Evolutionary conservation across 1,140 invertebrate genomes (phyloP).

Genomic region (Diachasmimorpha longicaudata): DNA sequence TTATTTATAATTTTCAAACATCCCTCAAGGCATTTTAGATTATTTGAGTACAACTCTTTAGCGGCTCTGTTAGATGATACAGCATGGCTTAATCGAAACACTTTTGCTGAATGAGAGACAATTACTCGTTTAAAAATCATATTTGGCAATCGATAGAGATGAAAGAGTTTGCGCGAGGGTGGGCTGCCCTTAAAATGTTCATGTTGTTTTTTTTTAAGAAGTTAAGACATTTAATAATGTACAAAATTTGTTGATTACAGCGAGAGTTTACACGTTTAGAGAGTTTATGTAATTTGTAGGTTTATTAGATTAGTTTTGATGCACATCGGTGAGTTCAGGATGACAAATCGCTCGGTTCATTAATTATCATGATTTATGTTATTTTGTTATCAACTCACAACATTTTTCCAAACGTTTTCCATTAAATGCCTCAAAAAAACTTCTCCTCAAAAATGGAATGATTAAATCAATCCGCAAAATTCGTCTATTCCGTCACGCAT

Average conservation of each 20-base stretch:
- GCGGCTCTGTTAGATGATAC: constrained; percentile 9
- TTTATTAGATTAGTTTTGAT: constrained; percentile 14
- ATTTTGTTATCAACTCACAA: neutral
- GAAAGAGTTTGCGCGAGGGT: constrained; percentile 58
- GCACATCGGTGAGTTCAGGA: constrained; percentile 11
- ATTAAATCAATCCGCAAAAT: too few relatives aligned
- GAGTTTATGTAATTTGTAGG: constrained; percentile 14
- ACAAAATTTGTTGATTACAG: constrained; percentile 19
- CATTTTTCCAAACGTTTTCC: neutral
- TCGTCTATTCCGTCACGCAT: too few relatives aligned
- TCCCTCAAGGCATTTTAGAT: neutral
- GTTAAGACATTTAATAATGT: neutral
- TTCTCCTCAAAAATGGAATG: too few relatives aligned
- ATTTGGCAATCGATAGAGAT: constrained; percentile 34
- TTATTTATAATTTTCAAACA: neutral
- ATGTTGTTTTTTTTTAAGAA: constrained; percentile 15
- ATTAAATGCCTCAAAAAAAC: too few relatives aligned
- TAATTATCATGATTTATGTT: constrained; percentile 4
- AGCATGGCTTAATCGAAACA: constrained; percentile 21
- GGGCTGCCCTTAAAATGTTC: constrained; percentile 54
- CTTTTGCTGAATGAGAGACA: constrained; percentile 4
- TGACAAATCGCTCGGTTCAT: constrained; percentile 13
- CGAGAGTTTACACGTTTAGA: constrained; percentile 19
- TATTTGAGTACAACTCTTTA: neutral
- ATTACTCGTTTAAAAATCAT: neutral